Evolutionary conservation across 2,888 invertebrate species (phyloP).

Genomic region (Drosophila pseudotalamancana): DNA sequence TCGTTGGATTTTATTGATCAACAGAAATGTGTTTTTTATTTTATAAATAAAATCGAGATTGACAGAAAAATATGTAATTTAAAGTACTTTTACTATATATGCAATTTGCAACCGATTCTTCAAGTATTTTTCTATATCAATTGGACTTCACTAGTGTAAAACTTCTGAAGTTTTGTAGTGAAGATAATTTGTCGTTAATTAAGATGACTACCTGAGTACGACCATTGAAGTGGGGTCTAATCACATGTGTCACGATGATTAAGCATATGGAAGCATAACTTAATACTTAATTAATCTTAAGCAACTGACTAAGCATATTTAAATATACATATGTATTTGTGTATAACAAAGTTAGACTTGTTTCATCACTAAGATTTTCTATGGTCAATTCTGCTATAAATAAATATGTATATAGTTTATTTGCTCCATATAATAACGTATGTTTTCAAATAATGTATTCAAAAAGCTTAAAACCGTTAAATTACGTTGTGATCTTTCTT

Average conservation of each 20-base stretch:
- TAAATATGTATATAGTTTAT: too few relatives aligned
- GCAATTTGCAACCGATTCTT: constrained; percentile 2
- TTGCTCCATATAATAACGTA: too few relatives aligned
- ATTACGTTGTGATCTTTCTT: neutral
- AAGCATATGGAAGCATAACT: constrained; percentile 30
- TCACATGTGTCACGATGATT: constrained; percentile 29
- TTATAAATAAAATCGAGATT: constrained; percentile 76
- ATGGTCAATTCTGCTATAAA: too few relatives aligned
- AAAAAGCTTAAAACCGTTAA: neutral
- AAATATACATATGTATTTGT: constrained; percentile 1
- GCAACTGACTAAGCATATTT: constrained; percentile 32
- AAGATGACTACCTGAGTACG: constrained; percentile 4
- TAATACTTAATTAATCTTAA: constrained; percentile 6
- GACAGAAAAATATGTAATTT: constrained; percentile 20
- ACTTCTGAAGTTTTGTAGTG: neutral
- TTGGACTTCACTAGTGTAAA: neutral
- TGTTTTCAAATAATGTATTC: too few relatives aligned
- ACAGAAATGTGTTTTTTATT: constrained; percentile 74
- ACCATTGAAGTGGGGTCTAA: neutral
- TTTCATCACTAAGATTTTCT: too few relatives aligned
- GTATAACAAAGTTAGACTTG: constrained; percentile 11
- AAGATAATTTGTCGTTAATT: constrained; percentile 15
- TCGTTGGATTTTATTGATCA: constrained; percentile 72
- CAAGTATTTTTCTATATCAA: constrained; percentile 8
- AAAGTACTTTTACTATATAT: neutral